phyloP scores from a whole-genome alignment of 2,888 invertebrate species.

The Hypomecis atomaria region DNA sequence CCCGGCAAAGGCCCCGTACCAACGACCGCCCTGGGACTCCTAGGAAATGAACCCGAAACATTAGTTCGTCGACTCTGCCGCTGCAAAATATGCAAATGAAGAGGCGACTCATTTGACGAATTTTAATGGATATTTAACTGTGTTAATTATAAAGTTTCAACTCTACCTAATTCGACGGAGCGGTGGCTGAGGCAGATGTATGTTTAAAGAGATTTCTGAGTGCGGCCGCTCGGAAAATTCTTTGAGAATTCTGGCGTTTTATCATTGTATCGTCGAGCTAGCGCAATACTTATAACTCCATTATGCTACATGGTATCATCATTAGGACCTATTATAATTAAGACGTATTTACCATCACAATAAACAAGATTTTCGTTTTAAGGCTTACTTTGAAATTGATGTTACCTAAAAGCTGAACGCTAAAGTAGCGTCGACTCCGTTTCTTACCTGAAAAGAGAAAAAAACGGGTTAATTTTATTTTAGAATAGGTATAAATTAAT shows the following conservation, averaged over 20 bases:
- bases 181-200: conserved; percentile 52
- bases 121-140: conserved; percentile 80
- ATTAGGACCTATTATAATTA: conserved; percentile 42
- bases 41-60: conserved; percentile 70
- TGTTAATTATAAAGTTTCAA: conserved; percentile 76
- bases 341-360: conserved; percentile 40
- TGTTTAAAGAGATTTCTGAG: conserved; percentile 57
- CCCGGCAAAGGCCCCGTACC: conserved; percentile 58
- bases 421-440: conserved; percentile 16
- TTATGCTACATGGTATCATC: conserved; percentile 35
- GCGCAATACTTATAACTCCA: conserved; percentile 26
- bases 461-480: conserved; percentile 23
- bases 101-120: conserved; percentile 78
- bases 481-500: background rate
- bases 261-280: conserved; percentile 27
- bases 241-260: conserved; percentile 37
- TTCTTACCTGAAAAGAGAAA: conserved; percentile 54
- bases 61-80: conserved; percentile 66
- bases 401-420: conserved; percentile 45
- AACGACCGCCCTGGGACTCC: conserved; percentile 72
- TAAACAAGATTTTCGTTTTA: conserved; percentile 50
- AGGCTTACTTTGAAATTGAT: conserved; percentile 40
- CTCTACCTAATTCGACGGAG: conserved; percentile 60
- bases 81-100: conserved; percentile 80
- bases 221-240: conserved; percentile 44